Base-by-base conservation (phyloP, 2,113 vertebrate species). In the Condylura cristata region DNA sequence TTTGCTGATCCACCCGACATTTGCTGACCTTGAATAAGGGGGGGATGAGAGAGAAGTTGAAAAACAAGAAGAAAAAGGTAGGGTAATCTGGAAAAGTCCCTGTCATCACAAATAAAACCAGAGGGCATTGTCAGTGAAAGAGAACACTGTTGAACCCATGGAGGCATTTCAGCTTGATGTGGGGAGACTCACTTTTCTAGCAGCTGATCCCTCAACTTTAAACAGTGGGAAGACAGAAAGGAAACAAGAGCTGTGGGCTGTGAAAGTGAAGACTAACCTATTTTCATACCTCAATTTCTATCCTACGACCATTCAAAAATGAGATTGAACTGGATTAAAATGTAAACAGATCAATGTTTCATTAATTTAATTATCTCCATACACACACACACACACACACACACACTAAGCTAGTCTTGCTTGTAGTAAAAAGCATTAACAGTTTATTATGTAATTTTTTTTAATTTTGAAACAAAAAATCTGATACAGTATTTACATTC, bases 11-110 rank as follows among this genome's bases (percentile, higher is more conserved):
- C 79, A 18, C 22, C 22, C 75, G 37, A 13, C 37, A 51, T 92
- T 88, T 66, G 66, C 17, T 84, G 75, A 89, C 66, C 58, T 88
- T 70, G 22, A 68, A 75, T 79, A 70, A 96, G 24, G 91, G 7
- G 61, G 32, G 5, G 8, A 51, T 86, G 56, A 76, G 17, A 83
- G 32, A 60, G 14, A 51, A 51, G 44, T 3, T 37, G 28, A 17
- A 74, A 82, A 93, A 53, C 28, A 71, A 86, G 13, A 63, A 86
- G 13, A 13, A 68, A 81, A 87, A 71, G n/a, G n/a, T 58, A 44
- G 32, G 39, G n/a, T 12, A 53, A 66, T 41, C 12, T 58, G 41
- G 4, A 84, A 89, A n/a, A 3, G 3, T 28, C 37, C 48, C 58
- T 65, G 6, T 16, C 26, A 4, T 8, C 34, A 66, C 26, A 79